Base-by-base conservation (phyloP, 2,797 vertebrate species). In the Salmo trutta region DNA sequence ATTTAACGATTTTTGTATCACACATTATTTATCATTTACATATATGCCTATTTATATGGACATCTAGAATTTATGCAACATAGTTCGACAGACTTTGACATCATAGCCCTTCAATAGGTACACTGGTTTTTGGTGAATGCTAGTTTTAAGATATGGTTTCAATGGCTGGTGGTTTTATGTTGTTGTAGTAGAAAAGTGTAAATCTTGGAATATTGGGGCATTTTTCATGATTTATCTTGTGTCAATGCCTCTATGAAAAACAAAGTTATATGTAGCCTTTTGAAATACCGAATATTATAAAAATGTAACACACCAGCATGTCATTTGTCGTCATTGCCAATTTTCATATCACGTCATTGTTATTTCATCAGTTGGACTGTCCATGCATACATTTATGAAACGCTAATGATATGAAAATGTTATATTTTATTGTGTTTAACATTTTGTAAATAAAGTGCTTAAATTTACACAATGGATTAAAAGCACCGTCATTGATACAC, bases 21-120 rank as follows among this genome's bases (percentile, higher is more conserved):
- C 93, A 95, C 95, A 97, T 98, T 98, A 98, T 99, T 99, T 99
- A 98, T 98, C 96, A 93, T 97, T 96, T 95, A 94, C 70, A 64
- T 64, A 96, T 95, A 97, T 90, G 87, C 92, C 87, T 95, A 99
- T 99, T 99, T 99, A 97, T 97, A 95, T 94, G 94, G 89, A 90
- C 95, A 93, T 92, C 94, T 95, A 95, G 93, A 95, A 88, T 93
- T 94, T 95, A 93, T 95, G 94, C 95, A 93, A 93, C 94, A 92
- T 29, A 84, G 88, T 95, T 96, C 93, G 93, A 92, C 93, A 96
- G 93, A 93, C 82, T 87, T 84, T 64, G 12, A 64, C 53, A 91
- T 87, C 59, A 89, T 84, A 92, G 92, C 91, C 92, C 91, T 92
- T 92, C 86, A 80, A 89, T 88, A 85, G 91, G 91, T 47, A 89